Base-by-base conservation (phyloP, 2,113 vertebrate genomes). In the Nycticebus coucang region DNA sequence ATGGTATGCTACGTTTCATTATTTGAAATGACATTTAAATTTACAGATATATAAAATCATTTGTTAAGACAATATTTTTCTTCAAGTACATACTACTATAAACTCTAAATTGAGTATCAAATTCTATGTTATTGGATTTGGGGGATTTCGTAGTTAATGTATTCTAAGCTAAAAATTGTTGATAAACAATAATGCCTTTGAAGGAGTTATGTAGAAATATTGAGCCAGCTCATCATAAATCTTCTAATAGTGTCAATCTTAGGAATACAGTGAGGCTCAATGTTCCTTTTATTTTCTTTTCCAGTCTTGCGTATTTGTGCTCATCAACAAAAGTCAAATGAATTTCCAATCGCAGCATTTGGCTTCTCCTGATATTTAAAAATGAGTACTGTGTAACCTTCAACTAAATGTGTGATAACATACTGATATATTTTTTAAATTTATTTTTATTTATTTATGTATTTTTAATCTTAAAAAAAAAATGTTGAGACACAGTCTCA, bases 41-140 rank as follows among this genome's bases (percentile, higher is more conserved):
- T 94, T 33, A 84, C 15, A 92, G 12, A 90, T 89, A 90, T 64
- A 62, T 78, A n/a, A 57, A 93, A 30, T 24, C 0, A 62, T 92
- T 91, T 69, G 4, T 77, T 66, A 62, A 53, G 26, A 69, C 91
- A 68, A 79, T 93, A 59, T 64, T 89, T 95, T 92, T 72, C 18
- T 79, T 71, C 24, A 69, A 72, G 1, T n/a, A 45, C 57, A 37
- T 60, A 62, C 12, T 79, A 53, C 12, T 77, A 55, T 64, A 89
- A 96, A 84, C 10, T 78, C n/a, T 86, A 69, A 93, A 15, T n/a
- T 33, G 15, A 86, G 24, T 72, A 93, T 26, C 21, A 96, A 87
- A 74, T 45, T 75, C 5, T 77, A 2, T 69, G 2, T 72, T 57
- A 57, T 37, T 80, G 7, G 19, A 78, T n/a, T 87, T 87, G 78